Conservation (phyloP, 2,113 vertebrate genomes). For the Shinisaurus crocodilurus region DNA sequence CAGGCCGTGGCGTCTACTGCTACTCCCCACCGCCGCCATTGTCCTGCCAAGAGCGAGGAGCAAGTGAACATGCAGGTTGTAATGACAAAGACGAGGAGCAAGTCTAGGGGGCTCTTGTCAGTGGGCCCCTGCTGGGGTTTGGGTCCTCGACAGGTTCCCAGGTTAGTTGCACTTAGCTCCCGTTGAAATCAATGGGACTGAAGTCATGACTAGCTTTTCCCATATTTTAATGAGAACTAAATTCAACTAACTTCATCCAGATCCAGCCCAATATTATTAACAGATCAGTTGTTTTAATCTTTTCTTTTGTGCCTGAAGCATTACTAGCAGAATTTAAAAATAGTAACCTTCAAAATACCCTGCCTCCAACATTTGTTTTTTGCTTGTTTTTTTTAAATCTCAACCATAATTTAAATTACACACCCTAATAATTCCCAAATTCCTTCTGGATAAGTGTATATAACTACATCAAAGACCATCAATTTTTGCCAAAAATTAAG, state of each 20-base stretch:
- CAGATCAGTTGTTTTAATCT: slow-evolving; percentile 19
- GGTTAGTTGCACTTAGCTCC: neutral
- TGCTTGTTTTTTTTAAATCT: slow-evolving; percentile 18
- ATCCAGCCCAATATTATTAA: slow-evolving; percentile 20
- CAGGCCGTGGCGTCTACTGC: no score
- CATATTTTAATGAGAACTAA: neutral
- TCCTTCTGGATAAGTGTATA: slow-evolving; percentile 44
- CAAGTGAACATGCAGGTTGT: no score
- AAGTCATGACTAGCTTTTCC: neutral
- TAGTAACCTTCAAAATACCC: slow-evolving; percentile 39
- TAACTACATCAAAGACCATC: slow-evolving; percentile 22
- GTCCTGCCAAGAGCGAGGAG: no score
- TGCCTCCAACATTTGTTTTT: no score
- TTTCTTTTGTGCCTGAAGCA: slow-evolving; percentile 28
- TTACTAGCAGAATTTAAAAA: slow-evolving; percentile 50
- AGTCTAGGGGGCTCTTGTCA: no score
- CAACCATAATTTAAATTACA: slow-evolving; percentile 30
- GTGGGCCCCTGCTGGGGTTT: no score
- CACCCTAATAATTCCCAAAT: slow-evolving; percentile 40
- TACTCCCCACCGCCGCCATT: no score
- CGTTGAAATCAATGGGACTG: neutral
- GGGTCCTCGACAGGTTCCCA: no score
- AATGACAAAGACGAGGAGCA: no score
- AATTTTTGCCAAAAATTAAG: slow-evolving; percentile 23
- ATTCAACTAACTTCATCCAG: neutral